These are phyloP conservation scores for Holothuria scabra DNA, from an alignment of 53 echinoderm and acorn worm species.

Conservation along the genomic window DNA sequence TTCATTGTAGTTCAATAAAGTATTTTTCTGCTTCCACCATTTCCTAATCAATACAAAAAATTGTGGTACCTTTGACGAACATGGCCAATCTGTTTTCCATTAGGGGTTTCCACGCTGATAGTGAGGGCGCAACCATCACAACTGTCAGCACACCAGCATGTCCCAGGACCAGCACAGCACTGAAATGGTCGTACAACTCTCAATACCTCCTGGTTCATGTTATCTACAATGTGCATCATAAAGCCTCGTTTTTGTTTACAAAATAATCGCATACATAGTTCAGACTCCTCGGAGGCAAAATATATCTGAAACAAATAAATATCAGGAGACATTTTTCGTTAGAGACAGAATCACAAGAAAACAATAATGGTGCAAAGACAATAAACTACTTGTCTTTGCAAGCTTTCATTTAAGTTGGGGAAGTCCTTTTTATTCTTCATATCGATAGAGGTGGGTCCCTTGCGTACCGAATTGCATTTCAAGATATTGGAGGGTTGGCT, in stretches of 20 bases:
- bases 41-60: too few relatives aligned
- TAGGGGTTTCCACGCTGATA: neutral
- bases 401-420: too few relatives aligned
- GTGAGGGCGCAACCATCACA: neutral
- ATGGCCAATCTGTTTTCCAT: neutral
- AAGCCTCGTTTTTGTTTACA: neutral
- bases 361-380: too few relatives aligned
- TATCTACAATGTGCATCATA: neutral
- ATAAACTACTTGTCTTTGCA: too few relatives aligned
- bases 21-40: too few relatives aligned
- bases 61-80: slow-evolving; percentile 21
- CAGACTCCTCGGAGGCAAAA: neutral
- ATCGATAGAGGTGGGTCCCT: too few relatives aligned
- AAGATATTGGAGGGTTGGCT: too few relatives aligned
- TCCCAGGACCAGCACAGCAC: neutral
- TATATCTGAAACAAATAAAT: neutral
- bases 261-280: neutral
- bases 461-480: too few relatives aligned
- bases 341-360: too few relatives aligned
- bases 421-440: too few relatives aligned
- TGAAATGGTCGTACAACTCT: neutral
- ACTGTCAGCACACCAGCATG: neutral
- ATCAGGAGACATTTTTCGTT: too few relatives aligned
- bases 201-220: neutral
- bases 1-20: too few relatives aligned